Evolutionary conservation across 2,888 invertebrate genomes (phyloP), one percentile per base, ranked within the genome.

Genomic region (Hypomecis punctinalis): DNA sequence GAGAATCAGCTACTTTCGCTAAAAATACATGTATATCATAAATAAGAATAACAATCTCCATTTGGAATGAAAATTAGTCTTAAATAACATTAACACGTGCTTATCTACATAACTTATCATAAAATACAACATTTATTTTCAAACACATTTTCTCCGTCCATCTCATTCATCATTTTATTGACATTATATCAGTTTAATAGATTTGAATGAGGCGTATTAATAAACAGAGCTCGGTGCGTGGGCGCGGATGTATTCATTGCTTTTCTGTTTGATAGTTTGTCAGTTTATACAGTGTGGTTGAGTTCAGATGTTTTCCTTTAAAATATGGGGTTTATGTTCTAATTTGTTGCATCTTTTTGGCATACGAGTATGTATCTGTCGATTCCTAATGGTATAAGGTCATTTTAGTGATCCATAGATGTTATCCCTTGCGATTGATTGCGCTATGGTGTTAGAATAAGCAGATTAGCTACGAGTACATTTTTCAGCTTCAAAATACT

Each of bases 101-200:
- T 48, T 47, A 61, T 61, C 56, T 46, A 43, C 52, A 64, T 64
- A 55, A 60, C 49, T 52, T 48, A 57, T 65, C 51, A 47, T 63
- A 53, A 53, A 23, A 62, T 63, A 47, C 48, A 40, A 58, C 58
- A 61, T 63, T 63, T 59, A 63, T 59, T 61, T 42, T 47, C 33
- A 42, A 49, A 63, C 36, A 58, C 40, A 67, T 60, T 61, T 59
- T 63, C 63, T 64, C 64, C 46, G 60, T 66, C 63, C 59, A 64
- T 70, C 63, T 63, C 72, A 72, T 76, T 68, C 60, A 72, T 72
- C 69, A 79, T 77, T 13, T 61, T 83, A 84, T 82, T 81, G 83
- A 82, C 77, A 80, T 82, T 78, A 83, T 82, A 82, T 84, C 80
- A 75, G 77, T 80, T 79, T 80, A 82, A 83, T 83, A 76, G 79